These are phyloP conservation scores for Epinephelus fuscoguttatus DNA, from an alignment of 2,113 vertebrate species.

Conservation along the genomic window DNA sequence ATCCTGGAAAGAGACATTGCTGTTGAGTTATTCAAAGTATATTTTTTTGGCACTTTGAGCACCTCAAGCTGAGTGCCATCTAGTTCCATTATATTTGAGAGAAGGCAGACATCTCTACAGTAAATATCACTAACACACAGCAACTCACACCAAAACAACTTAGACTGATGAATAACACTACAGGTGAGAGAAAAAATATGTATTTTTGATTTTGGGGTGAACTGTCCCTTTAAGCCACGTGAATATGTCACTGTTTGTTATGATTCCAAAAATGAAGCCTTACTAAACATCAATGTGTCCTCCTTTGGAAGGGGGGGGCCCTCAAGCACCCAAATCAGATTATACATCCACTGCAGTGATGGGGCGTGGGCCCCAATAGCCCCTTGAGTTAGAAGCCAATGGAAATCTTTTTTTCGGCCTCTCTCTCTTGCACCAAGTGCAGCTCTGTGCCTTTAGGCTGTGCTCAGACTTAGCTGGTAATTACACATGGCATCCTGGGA, in stretches of 20 bases:
- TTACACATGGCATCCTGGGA: conserved; percentile 80
- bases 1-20: too few species aligned
- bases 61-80: too few species aligned
- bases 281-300: conserved; percentile 28
- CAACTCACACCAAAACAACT: too few species aligned
- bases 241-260: conserved; percentile 19
- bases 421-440: conserved; percentile 47
- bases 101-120: too few species aligned
- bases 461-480: conserved; percentile 72
- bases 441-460: conserved; percentile 67
- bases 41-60: too few species aligned
- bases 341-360: conserved; percentile 33
- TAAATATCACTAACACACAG: too few species aligned
- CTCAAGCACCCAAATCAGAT: conserved; percentile 39
- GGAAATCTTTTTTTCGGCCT: conserved; percentile 32
- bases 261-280: not conserved
- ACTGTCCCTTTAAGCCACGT: not conserved
- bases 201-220: too few species aligned
- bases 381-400: conserved; percentile 50
- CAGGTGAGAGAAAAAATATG: too few species aligned
- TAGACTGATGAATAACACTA: too few species aligned
- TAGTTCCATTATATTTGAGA: too few species aligned
- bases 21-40: too few species aligned
- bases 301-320: conserved; percentile 8
- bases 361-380: conserved; percentile 33